Evolutionary conservation across 53 echinoderm and acorn worm genomes (phyloP), one percentile per base, ranked within the genome.

Genomic region (Holothuria leucospilota): DNA sequence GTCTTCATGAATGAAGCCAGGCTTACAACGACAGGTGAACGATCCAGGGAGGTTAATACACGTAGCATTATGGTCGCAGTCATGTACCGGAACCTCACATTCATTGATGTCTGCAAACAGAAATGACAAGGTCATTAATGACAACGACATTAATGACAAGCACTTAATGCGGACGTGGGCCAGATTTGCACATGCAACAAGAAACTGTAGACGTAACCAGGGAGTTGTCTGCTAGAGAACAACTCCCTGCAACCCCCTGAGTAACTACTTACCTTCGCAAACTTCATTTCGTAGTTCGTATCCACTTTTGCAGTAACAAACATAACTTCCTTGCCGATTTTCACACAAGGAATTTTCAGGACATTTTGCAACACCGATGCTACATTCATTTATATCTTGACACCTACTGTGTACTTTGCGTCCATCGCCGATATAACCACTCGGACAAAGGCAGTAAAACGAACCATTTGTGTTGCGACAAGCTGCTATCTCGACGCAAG

Each of bases 1-100:
- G 42, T 49, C 29, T 21, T 29, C 26, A 38, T 29, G 20, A 64
- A 83, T 64, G 68, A 83, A 83, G 23, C 84, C 84, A 40, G 29
- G 66, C 12, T 67, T 83, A 25, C 84, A 83, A 14, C 68, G 65
- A 49, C 84, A 83, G 24, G 84, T 83, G 63, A 66, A 83, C n/a
- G 84, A 41, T n/a, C 84, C 84, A 4, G n/a, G 62, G 4, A 83
- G 84, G 67, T 83, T 83, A 12, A 83, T 66, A 39, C 84, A 83
- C 2, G 84, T 65, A 26, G 84, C 65, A 49, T 83, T 83, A 13
- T 16, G 20, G 38, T 65, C 67, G 27, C 84, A 83, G 66, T 65
- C 63, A 62, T 66, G 65, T 9, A 66, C 1, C 7, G 38, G 8
- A 10, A 20, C 67, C 4, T 25, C 24, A 18, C 84, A 83, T 67